A percentile compares a stretch with the other conserved stretches of the same genome.
These are phyloP conservation scores for Microplitis mediator DNA, from an alignment of 1,140 invertebrate genomes.

Conservation along the genomic window DNA sequence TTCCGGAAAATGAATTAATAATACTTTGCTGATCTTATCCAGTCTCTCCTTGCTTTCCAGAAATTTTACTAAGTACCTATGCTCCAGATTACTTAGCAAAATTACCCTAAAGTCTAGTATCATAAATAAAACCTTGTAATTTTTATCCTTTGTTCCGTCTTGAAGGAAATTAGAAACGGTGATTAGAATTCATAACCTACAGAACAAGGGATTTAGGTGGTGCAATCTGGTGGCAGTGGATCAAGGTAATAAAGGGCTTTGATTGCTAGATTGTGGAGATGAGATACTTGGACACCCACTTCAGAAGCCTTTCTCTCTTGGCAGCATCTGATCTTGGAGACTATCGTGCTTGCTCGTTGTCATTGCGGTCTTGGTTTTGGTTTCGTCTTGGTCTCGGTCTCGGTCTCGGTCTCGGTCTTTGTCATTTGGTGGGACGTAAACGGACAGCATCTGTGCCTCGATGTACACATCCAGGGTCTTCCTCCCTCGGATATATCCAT, in stretches of 20 bases:
- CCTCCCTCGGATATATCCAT: slow-evolving; percentile 51
- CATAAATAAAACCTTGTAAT: background rate
- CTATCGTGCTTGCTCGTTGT: background rate
- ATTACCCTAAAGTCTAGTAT: background rate
- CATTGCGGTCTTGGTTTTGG: too few relatives aligned
- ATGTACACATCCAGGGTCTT: slow-evolving; percentile 37
- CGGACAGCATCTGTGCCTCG: slow-evolving; percentile 57
- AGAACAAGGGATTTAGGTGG: background rate
- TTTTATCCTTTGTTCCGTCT: background rate
- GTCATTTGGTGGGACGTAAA: slow-evolving; percentile 30
- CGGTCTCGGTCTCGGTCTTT: background rate
- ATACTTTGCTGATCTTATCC: slow-evolving; percentile 5
- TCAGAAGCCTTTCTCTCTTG: background rate
- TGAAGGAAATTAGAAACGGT: background rate
- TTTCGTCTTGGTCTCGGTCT: too few relatives aligned
- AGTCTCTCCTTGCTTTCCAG: background rate
- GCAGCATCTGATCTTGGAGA: background rate
- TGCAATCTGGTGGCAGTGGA: background rate
- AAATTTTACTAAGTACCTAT: too few relatives aligned
- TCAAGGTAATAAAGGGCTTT: background rate
- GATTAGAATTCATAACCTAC: slow-evolving; percentile 15
- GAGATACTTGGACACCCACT: slow-evolving; percentile 17
- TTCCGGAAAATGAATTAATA: slow-evolving; percentile 17
- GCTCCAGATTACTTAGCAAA: too few relatives aligned
- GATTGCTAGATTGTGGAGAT: background rate